Conservation (phyloP, 2,113 vertebrate species). For the Scalopus aquaticus region DNA sequence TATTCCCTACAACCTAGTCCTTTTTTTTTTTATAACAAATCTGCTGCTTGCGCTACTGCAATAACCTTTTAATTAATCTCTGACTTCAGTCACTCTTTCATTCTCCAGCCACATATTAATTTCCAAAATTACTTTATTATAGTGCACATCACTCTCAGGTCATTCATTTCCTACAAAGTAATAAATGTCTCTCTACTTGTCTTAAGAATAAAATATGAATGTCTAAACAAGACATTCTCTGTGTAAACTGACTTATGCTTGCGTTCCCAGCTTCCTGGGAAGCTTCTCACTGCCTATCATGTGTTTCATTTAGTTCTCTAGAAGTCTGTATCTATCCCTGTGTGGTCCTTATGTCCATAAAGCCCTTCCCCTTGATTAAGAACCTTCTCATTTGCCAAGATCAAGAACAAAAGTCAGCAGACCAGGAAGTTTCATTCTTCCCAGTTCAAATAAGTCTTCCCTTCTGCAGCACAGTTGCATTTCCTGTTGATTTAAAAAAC, state of each 20-base stretch:
- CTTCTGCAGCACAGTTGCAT: neutral
- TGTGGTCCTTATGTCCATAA: conserved; percentile 9
- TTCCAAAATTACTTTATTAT: neutral
- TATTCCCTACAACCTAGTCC: neutral
- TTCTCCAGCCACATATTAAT: neutral
- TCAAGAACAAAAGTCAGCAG: neutral
- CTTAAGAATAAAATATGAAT: neutral
- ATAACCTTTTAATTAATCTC: neutral
- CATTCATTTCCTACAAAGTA: neutral
- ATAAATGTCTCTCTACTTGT: neutral
- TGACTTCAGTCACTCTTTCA: neutral
- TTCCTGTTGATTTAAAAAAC: neutral
- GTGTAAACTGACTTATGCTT: neutral
- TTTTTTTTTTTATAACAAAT: neutral
- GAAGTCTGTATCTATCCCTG: neutral
- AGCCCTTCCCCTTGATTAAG: neutral
- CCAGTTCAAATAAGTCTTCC: neutral
- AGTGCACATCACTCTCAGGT: neutral
- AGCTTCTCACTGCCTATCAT: neutral
- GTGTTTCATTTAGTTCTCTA: neutral
- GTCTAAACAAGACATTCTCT: neutral
- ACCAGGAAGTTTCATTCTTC: neutral
- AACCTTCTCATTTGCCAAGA: conserved; percentile 10
- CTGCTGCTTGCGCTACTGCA: neutral
- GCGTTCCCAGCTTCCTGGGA: neutral